Evolutionary conservation across 2,888 invertebrate species (phyloP), one percentile per base, ranked within the genome.

Genomic region (Polietes domitor): DNA sequence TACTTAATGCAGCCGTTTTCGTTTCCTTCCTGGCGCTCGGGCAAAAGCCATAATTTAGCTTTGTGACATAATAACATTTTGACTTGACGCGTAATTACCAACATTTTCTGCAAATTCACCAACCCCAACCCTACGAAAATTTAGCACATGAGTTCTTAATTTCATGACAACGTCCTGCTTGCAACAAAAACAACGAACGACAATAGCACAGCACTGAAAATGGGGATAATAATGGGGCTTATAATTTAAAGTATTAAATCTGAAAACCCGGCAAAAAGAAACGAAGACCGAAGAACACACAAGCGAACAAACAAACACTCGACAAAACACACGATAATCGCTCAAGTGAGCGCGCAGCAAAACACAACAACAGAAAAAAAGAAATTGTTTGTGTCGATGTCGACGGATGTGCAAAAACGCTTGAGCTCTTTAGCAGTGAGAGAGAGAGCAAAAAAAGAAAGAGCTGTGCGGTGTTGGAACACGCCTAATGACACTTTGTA

Each of bases 401-500:
- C n/a, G n/a, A n/a, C n/a, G 65, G 21, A 28, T 63, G 53, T 74
- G 76, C 71, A 80, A 83, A 84, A 84, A 84, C 81, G 63, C 78
- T 83, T 81, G 78, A 81, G 75, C 68, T 28, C 32, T 17, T 61
- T 61, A 24, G 68, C 12, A 24, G n/a, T n/a, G n/a, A n/a, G n/a
- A n/a, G n/a, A 41, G 17, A 2, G 32, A 37, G 43, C 68, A 19
- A 53, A 15, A 21, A 70, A 70, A 43, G 10, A 37, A 37, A 5
- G 17, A 28, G 28, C 47, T 10, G 32, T 7, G 17, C 26, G 43
- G 77, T 82, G 77, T 70, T 75, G 75, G 75, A 83, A 87, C 88
- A 85, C 86, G 88, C 89, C 88, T 90, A 90, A 90, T 90, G 91
- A 90, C 91, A 90, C 90, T 90, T 90, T 88, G 90, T 90, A 90